These are phyloP conservation scores for Polyodon spathula DNA, from an alignment of 2,113 vertebrate genomes.

Conservation along the genomic window DNA sequence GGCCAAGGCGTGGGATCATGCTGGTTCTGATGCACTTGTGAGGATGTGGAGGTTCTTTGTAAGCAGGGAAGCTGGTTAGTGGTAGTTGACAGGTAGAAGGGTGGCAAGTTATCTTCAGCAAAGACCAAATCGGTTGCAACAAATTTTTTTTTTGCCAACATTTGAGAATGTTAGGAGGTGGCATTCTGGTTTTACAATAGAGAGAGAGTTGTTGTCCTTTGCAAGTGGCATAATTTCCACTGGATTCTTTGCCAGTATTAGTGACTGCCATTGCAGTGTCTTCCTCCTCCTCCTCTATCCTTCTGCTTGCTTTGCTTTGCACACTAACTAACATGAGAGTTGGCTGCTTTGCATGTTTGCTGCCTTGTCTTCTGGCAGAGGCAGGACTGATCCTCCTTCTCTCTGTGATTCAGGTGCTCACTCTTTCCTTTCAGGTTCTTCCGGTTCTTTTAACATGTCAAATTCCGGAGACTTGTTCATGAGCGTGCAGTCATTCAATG, in stretches of 20 bases:
- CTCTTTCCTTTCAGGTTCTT: constrained; percentile 98
- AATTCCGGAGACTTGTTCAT: constrained; percentile 99
- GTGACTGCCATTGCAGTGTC: neutral
- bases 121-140: no score
- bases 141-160: no score
- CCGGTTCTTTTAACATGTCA: constrained; percentile 99
- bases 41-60: no score
- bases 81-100: no score
- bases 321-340: neutral
- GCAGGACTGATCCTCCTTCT: constrained; percentile 58
- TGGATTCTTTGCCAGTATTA: neutral
- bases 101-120: no score
- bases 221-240: no score
- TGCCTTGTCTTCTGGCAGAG: constrained; percentile 37
- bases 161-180: no score
- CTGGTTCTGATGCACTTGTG: no score
- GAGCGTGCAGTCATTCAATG: constrained; percentile 99
- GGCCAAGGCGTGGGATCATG: no score
- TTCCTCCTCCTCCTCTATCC: neutral
- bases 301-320: constrained; percentile 15
- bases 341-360: constrained; percentile 18
- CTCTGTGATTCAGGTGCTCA: constrained; percentile 86
- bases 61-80: no score
- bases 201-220: no score
- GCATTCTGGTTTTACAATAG: no score